Conservation (phyloP, 2,113 vertebrate genomes). For the Ancistrus triradiatus region DNA sequence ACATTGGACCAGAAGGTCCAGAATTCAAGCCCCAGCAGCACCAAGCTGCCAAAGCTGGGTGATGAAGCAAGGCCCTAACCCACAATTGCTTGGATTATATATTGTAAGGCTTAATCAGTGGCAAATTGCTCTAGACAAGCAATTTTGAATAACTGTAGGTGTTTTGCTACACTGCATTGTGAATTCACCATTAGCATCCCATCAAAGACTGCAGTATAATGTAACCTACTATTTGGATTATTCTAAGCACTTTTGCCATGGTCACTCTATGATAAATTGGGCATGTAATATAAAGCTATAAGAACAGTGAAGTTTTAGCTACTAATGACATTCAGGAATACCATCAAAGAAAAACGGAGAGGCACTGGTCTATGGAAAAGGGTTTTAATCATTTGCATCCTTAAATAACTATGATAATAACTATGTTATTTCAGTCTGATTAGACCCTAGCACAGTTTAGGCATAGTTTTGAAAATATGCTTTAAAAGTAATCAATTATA, state of each 20-base stretch:
- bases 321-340: constrained; percentile 2
- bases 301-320: constrained; percentile 24
- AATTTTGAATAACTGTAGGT: no score
- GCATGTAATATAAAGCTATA: constrained; percentile 22
- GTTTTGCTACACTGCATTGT: no score
- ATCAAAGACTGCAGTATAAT: neutral
- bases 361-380: neutral
- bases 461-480: neutral
- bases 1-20: neutral
- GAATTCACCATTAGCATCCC: no score
- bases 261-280: constrained; percentile 20
- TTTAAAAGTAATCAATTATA: neutral
- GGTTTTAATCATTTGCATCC: neutral
- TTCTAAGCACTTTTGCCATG: constrained; percentile 14
- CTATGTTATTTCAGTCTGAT: neutral
- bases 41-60: neutral
- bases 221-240: constrained; percentile 4
- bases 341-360: constrained; percentile 9
- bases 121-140: no score
- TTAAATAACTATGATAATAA: no score
- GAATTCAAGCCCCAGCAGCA: neutral
- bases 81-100: no score
- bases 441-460: no score
- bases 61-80: no score
- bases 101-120: no score